phyloP scores from a whole-genome alignment of 2,113 vertebrate species.

The Eonycteris spelaea region DNA sequence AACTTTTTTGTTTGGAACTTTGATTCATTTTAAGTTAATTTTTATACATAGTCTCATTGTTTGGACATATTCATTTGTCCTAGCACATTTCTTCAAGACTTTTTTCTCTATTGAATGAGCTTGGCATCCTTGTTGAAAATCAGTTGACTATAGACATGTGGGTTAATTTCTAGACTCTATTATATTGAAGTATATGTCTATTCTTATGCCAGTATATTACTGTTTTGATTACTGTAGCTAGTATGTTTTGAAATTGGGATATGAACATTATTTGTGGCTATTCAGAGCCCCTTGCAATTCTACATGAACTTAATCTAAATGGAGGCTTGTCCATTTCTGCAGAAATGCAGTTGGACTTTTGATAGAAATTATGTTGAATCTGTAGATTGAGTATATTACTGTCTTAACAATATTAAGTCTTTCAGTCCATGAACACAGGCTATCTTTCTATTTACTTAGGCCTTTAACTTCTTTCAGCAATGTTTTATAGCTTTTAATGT shows the following conservation, averaged over 20 bases:
- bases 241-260: not conserved
- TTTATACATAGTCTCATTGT: not conserved
- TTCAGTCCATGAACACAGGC: too few species aligned
- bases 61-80: not conserved
- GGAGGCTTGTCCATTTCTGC: too few species aligned
- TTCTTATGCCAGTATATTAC: not conserved
- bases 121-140: not conserved
- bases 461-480: not conserved
- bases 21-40: not conserved
- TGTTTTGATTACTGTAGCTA: not conserved
- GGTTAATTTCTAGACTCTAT: too few species aligned
- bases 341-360: too few species aligned
- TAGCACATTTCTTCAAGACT: not conserved
- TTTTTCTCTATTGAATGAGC: not conserved
- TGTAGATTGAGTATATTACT: too few species aligned
- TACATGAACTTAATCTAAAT: too few species aligned
- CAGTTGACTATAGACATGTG: too few species aligned
- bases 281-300: too few species aligned
- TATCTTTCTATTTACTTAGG: too few species aligned
- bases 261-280: not conserved
- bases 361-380: too few species aligned
- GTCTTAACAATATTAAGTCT: too few species aligned
- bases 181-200: too few species aligned
- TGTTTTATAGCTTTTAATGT: not conserved
- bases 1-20: not conserved